Evolutionary conservation across 2,888 invertebrate species (phyloP), one percentile per base, ranked within the genome.

Genomic region (Tiliacea aurago): DNA sequence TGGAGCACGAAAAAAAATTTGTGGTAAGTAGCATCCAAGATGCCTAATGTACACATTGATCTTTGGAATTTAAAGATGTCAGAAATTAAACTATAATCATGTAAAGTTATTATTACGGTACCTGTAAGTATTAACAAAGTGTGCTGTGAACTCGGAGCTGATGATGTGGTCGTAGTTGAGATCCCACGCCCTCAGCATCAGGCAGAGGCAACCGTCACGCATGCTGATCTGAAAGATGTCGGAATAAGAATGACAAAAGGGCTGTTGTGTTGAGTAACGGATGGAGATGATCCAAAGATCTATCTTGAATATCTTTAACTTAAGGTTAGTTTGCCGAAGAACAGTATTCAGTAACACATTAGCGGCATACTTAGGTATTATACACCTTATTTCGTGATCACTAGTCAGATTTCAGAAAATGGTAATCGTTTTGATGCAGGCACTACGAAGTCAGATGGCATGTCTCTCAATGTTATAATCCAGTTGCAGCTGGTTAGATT

Each of bases 151-250:
- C 90, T 98, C 98, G 0, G 98, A 98, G 87, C 98, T 98, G 82
- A 99, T 98, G 88, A 98, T 97, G 94, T 98, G 98, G 73, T 98
- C 98, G 89, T 97, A 96, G 84, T 98, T 97, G 90, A 98, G 97
- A 94, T 99, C 99, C 90, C 98, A 98, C 0, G 98, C 97, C 2
- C 99, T 96, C 88, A 98, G 97, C 95, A 98, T 97, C 78, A 99
- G 95, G 89, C 98, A 98, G 33, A 98, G 94, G 33, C 97, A 96
- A 0, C 98, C 98, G 91, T 99, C 98, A 7, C 98, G 97, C 93
- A 97, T 97, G 89, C 98, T 98, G 78, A 99, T 97, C 97, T 97
- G 91, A 53, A 91, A 75, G 33, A 15, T 51, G 13, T 28, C n/a
- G 10, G 7, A 11, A 11, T 49, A 15, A n/a, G 0, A 20, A 18